Percentiles rank a stretch among this genome's conserved stretches.
Evolutionary conservation across 1,140 invertebrate species (phyloP).

Genomic region (Cydia splendana): DNA sequence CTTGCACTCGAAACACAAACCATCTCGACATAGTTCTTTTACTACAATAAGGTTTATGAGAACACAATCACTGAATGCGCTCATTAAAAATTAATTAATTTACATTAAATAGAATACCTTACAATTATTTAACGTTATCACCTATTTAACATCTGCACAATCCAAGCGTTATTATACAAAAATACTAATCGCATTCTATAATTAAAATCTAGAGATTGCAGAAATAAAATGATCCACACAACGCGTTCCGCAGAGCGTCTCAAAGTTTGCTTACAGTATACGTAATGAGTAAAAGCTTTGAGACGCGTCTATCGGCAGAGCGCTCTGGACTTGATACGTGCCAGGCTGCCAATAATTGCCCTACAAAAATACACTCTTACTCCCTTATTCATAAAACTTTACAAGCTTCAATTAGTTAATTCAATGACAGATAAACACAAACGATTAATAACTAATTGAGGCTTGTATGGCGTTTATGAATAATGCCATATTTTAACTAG

Average conservation of each 20-base stretch:
- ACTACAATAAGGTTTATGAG: not conserved
- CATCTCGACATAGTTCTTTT: not conserved
- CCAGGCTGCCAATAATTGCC: too few relatives aligned
- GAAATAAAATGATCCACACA: not conserved
- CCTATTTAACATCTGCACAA: not conserved
- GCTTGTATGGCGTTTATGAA: too few relatives aligned
- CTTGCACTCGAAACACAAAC: not conserved
- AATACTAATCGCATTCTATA: not conserved
- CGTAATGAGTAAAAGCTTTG: too few relatives aligned
- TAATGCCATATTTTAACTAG: too few relatives aligned
- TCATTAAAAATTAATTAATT: not conserved
- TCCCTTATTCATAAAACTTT: too few relatives aligned
- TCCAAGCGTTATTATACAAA: not conserved
- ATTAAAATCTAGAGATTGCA: slow-evolving; percentile 13
- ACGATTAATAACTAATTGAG: too few relatives aligned
- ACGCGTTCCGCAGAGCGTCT: not conserved
- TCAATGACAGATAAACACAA: too few relatives aligned
- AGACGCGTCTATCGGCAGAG: too few relatives aligned
- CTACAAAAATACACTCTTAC: too few relatives aligned
- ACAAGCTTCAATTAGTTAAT: too few relatives aligned
- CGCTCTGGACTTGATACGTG: too few relatives aligned
- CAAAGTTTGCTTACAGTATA: not conserved
- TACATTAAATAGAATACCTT: slow-evolving; percentile 8
- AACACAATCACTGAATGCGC: not conserved
- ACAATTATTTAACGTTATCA: not conserved